Base-by-base conservation (phyloP, 2,797 vertebrate genomes). In the Muscicapa striata region DNA sequence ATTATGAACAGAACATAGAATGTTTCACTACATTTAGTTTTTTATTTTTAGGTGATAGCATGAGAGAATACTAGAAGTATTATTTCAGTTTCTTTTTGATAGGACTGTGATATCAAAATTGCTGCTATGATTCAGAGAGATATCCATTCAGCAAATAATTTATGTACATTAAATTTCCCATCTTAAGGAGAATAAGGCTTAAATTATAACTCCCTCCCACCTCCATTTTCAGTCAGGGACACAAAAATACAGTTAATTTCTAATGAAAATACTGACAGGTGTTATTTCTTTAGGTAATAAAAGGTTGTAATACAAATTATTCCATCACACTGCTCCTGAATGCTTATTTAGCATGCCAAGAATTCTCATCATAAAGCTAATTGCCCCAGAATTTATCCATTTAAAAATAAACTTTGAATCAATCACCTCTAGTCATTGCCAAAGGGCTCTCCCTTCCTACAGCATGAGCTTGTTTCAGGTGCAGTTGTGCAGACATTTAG, bases 171-270 rank as follows among this genome's bases (percentile, higher is more conserved):
- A 63, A 75, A 49, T 52, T 38, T 62, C 9, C 4, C 6, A 45
- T 72, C 20, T 52, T 62, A 45, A 16, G 15, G 30, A 64, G n/a
- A 57, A 5, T 38, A 54, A 49, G 21, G 19, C 6, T 64, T 46
- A 58, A 41, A 46, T 74, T 77, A 2, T 0, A 67, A 10, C 16
- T 67, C 11, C 5, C 6, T 54, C 1, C 1, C 5, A 6, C 3
- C 3, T 57, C 27, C 8, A 1, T 13, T 76, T 87, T 84, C 30
- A 52, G 27, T 32, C 15, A 46, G 3, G 4, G 9, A 24, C 10
- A 29, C 5, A 67, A 91, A 80, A 9, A 17, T 49, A 48, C 81
- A 62, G 3, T 52, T 52, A n/a, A 59, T 77, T 82, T 58, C n/a
- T 34, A 15, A 41, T 62, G 13, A 36, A 84, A 59, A 67, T 48